Evolutionary conservation across 2,888 invertebrate species (phyloP), one percentile per base, ranked within the genome.

Genomic region (Anthophora plumipes): DNA sequence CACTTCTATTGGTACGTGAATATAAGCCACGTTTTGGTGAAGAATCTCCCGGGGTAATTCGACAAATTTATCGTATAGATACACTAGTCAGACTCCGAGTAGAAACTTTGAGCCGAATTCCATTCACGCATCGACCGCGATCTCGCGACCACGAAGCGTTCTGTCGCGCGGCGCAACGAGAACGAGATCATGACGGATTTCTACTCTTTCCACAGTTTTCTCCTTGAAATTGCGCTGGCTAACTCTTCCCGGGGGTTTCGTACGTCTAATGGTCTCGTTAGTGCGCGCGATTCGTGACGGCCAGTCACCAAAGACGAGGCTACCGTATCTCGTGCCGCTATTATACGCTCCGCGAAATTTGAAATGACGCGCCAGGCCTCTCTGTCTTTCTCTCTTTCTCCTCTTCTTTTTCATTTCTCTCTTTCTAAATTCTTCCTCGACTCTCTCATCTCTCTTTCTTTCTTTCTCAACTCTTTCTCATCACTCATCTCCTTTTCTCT

Each of bases 201-300:
- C 66, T 52, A 70, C 52, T 54, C 25, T 74, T 52, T 43, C 59
- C 61, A 31, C 31, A 60, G 66, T 52, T 80, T 70, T 80, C 76
- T 68, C 77, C 67, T 20, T 60, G 11, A 55, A 76, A 68, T 80
- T 41, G 37, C 57, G 31, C n/a, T 37, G n/a, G 9, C 25, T n/a
- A 46, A 14, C 63, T 76, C 25, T 55, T 48, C 22, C 64, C 48
- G 39, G 60, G 39, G 60, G 31, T 63, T 69, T 69, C 50, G 64
- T 50, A 48, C 54, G 80, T 64, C 66, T 70, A 80, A 80, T 77
- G 72, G 61, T 77, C 82, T 82, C 82, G 77, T 82, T 80, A 82
- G 54, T 25, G 20, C 71, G 20, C 71, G 25, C 55, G 69, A 76
- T 73, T 80, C 70, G 68, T 72, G 59, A 60, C 66, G 71, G 48